Evolutionary conservation across 2,888 invertebrate genomes (phyloP), one percentile per base, ranked within the genome.

Genomic region (Helobdella robusta): DNA sequence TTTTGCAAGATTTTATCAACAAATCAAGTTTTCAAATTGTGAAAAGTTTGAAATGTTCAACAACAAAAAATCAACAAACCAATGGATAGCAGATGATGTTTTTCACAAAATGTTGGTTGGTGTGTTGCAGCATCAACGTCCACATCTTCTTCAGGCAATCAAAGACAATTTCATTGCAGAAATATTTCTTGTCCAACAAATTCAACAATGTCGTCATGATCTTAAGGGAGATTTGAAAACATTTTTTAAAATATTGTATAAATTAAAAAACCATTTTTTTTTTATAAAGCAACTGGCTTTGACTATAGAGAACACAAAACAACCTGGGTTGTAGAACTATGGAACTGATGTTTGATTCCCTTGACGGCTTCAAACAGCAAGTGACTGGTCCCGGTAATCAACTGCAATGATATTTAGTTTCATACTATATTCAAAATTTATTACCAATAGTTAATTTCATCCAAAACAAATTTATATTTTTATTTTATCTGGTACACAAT

Each of bases 311-410:
- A 18, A 40, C 40, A 40, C 8, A 3, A 44, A 28, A 68, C 70
- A 68, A 78, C 78, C 73, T 74, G 83, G 62, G 86, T 86, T 0
- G 88, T 85, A 73, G 87, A 87, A 70, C 88, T 91, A 77, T 95
- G 92, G 75, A 94, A 89, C 73, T 89, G 87, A 0, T 87, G 86
- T 67, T 85, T 83, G 0, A 90, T 86, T 35, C 93, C 93, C 75
- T 86, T 86, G 52, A 92, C 79, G 65, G 91, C 87, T 82, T 94
- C 91, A 81, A 90, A 94, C 66, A 95, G 82, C 28, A 95, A 82
- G 72, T 87, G 86, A 0, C 91, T 91, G 78, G 90, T 88, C 4
- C 94, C 94, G 62, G 83, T 79, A 20, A 86, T 81, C 68, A 87
- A 86, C 87, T 88, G 78, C 68, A 83, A 11, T 0, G 2, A 1